Base-by-base conservation (phyloP, 1,140 invertebrate genomes). In the Aphaenogaster ashmeadi region DNA sequence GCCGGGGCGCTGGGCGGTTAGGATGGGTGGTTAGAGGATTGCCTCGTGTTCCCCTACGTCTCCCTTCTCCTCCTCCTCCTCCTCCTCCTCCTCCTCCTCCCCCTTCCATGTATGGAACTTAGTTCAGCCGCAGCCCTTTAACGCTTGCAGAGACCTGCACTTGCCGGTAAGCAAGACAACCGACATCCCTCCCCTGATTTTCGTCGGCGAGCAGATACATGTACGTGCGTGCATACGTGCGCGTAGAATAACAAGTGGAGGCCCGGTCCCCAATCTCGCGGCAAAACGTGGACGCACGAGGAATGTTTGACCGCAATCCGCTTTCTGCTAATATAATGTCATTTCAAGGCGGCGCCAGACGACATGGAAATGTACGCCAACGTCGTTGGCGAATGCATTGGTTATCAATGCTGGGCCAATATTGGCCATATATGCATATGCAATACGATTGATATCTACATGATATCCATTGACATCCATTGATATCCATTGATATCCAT, bases 211-310 rank as follows among this genome's bases (percentile, higher is more conserved):
- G 86, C 88, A 44, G 86, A 92, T 88, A 88, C 50, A 21, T 9
- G 44, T 21, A 44, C 4, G 86, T 11, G 72, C 33, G 66, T 52
- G 54, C 50, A 71, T 47, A 38, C 74, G 38, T 74, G 62, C 81
- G 56, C 67, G 58, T 47, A 88, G 88, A 93, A 92, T 93, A 93
- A 93, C 89, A 92, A 93, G 89, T 88, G 85, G 74, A 86, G 79
- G 62, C 5, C 5, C 9, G 54, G 18, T 21, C 47, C 21, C 9
- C 38, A n/a, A 72, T 8, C 80, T 44, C n/a, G 27, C 5, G 54
- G 54, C 47, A 56, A 50, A 66, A 87, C 58, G 44, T 38, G 44
- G 56, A 77, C 27, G n/a, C 5, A 58, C 11, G 27, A 56, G 41
- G 33, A 71, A 74, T 81, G 44, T 38, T 74, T 38, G 41, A 60